Evolutionary conservation across 2,888 invertebrate genomes (phyloP).

Genomic region (Lithodes maja): DNA sequence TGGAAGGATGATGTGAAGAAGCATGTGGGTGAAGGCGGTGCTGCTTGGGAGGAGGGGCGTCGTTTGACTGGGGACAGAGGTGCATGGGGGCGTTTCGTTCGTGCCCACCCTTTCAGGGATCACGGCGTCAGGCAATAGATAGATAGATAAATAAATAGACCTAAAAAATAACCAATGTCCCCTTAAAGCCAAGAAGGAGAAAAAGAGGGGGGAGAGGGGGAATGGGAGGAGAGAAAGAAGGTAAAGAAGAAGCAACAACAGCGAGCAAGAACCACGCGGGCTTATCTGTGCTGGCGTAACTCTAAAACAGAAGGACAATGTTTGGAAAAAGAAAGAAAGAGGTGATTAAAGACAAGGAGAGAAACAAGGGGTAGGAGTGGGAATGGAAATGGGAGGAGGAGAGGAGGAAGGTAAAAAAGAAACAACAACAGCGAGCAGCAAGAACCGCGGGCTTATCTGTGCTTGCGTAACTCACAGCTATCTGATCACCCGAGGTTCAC

Average conservation of each 20-base stretch:
- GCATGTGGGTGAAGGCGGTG: no score
- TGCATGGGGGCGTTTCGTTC: no score
- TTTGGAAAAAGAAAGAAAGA: not conserved
- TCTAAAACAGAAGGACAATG: no score
- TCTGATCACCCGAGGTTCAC: not conserved
- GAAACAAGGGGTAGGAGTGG: not conserved
- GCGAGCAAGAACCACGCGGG: not conserved
- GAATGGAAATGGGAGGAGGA: not conserved
- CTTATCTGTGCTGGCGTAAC: no score
- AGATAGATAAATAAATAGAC: no score
- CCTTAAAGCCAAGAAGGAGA: not conserved
- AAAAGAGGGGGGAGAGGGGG: conserved; percentile 9
- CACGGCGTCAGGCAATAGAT: no score
- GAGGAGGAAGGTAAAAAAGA: not conserved
- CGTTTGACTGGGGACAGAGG: no score
- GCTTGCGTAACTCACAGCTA: not conserved
- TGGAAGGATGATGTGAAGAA: no score
- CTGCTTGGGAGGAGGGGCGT: no score
- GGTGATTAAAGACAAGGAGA: not conserved
- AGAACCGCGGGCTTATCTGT: not conserved
- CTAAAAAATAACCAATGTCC: no score
- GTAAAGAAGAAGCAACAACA: not conserved
- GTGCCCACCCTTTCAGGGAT: no score
- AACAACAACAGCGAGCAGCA: not conserved
- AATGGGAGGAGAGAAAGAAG: not conserved